phyloP scores from a whole-genome alignment of 2,888 invertebrate species.

The Agrotis exclamationis region DNA sequence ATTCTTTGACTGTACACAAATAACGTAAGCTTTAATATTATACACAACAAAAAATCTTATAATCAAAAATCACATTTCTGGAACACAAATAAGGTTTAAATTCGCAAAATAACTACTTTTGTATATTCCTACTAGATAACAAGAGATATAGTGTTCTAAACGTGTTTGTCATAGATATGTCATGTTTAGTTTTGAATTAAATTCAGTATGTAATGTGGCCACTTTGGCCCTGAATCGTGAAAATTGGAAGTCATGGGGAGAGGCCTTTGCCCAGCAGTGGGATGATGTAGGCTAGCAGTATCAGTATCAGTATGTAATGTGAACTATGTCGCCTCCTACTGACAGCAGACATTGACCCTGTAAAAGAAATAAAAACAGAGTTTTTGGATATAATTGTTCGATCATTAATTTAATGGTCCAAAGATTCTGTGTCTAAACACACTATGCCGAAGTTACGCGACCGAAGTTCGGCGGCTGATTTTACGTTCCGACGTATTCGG shows the following conservation, averaged over 20 bases:
- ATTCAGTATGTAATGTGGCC: slow-evolving; percentile 93
- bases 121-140: neutral
- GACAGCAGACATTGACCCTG: slow-evolving; percentile 99
- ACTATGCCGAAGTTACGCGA: too few relatives aligned
- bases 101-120: slow-evolving; percentile 45
- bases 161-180: slow-evolving; percentile 67
- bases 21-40: slow-evolving; percentile 24
- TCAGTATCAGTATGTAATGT: slow-evolving; percentile 94
- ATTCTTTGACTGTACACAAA: slow-evolving; percentile 13
- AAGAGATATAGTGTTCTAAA: slow-evolving; percentile 29
- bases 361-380: slow-evolving; percentile 75
- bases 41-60: slow-evolving; percentile 31
- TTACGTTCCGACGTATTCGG: too few relatives aligned
- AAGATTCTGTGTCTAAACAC: too few relatives aligned
- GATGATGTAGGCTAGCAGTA: too few relatives aligned
- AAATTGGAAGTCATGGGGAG: too few relatives aligned
- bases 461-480: too few relatives aligned
- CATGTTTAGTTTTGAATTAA: slow-evolving; percentile 56
- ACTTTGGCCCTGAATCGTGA: too few relatives aligned
- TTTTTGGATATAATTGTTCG: neutral
- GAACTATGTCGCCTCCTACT: slow-evolving; percentile 98
- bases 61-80: slow-evolving; percentile 51
- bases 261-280: too few relatives aligned
- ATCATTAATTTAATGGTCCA: too few relatives aligned
- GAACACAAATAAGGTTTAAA: slow-evolving; percentile 45